Evolutionary conservation across 2,797 vertebrate genomes (phyloP), one percentile per base, ranked within the genome.

Genomic region (Onychomys arenicola): DNA sequence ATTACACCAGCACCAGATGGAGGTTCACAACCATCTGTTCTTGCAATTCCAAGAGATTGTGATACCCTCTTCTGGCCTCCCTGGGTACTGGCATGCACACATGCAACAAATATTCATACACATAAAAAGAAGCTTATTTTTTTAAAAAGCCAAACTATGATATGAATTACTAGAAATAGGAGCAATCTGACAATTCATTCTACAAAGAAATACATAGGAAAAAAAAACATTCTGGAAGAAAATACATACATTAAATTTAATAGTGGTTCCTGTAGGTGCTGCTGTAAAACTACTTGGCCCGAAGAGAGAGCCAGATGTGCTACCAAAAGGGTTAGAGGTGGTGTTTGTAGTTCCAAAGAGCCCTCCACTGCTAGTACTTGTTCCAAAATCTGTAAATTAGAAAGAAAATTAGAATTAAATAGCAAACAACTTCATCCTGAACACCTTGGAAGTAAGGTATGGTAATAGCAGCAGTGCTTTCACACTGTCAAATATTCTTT

Each of bases 311-410:
- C 98, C 98, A 21, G 99, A 98, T 0, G 99, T 98, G 16, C 98
- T 99, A 32, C 99, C 99, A 87, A 99, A 99, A 0, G 99, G 99
- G 96, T 99, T 99, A 78, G 99, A 98, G 34, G 99, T 98, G 17
- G 99, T 99, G 98, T 99, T 99, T 23, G 99, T 99, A 27, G 99
- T 99, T 71, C 99, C 99, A 71, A 99, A 99, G 90, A 99, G 98
- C 2, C 99, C 99, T 0, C 99, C 99, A 0, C 98, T 99, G 98
- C 99, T 99, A 67, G 99, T 99, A 97, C 99, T 99, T 0, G 99
- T 99, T 76, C 99, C 99, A 73, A 99, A 99, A 95, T 98, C 99
- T 99, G 95, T 4, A 93, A 92, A 81, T 94, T n/a, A 59, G 9
- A 65, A 63, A 59, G 55, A 76, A 93, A 40, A 85, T 2, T 13